These are phyloP conservation scores for Margarornis squamiger DNA, from an alignment of 2,797 vertebrate genomes.

Conservation along the genomic window DNA sequence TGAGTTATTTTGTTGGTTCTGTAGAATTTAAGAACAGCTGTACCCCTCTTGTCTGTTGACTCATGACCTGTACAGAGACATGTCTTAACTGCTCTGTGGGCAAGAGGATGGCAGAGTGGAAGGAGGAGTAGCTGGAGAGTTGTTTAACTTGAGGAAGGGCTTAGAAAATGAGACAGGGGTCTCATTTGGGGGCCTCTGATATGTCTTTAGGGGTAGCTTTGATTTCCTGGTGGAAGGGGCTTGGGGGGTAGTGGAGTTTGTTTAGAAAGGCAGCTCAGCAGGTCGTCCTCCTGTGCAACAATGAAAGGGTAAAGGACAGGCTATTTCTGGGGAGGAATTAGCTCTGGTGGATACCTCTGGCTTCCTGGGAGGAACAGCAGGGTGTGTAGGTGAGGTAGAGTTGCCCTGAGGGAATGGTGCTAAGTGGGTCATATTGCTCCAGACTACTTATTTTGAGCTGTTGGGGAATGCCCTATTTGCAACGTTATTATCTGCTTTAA, in stretches of 20 bases:
- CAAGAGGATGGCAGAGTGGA: neutral
- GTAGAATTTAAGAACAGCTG: neutral
- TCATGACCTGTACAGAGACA: neutral
- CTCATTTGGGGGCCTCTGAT: neutral
- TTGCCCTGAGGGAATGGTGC: neutral
- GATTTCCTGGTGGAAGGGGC: neutral
- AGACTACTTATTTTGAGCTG: neutral
- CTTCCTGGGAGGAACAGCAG: neutral
- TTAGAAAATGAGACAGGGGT: neutral
- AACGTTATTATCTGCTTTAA: neutral
- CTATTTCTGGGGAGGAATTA: neutral
- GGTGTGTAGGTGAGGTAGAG: neutral
- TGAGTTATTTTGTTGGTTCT: neutral
- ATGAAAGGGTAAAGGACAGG: neutral
- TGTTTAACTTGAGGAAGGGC: neutral
- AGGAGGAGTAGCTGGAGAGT: neutral
- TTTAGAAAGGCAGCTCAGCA: neutral
- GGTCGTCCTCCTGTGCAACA: neutral
- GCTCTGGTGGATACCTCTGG: neutral
- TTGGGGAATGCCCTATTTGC: neutral
- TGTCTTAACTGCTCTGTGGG: neutral
- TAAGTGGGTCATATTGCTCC: neutral
- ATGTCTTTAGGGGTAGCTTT: neutral
- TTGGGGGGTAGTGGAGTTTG: neutral
- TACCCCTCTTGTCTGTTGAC: neutral